Evolutionary conservation across 1,140 invertebrate genomes (phyloP).

Genomic region (Apocrypta bakeri): DNA sequence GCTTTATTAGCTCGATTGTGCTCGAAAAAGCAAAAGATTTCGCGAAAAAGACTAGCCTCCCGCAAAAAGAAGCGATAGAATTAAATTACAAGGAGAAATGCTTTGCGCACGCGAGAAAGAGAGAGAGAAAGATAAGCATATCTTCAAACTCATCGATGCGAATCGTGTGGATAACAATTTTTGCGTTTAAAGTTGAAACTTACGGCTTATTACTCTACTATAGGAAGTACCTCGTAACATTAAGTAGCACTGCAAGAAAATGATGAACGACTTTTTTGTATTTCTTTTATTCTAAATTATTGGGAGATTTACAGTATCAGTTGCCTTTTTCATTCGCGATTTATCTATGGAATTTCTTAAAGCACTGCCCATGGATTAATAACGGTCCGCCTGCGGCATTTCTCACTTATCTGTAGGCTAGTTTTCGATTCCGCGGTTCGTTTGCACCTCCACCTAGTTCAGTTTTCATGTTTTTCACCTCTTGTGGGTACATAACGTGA

Average conservation of each 20-base stretch:
- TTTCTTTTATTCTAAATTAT: neutral
- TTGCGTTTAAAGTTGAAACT: constrained; percentile 1
- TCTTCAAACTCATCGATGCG: constrained; percentile 22
- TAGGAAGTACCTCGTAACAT: neutral
- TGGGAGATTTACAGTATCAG: neutral
- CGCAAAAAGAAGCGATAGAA: neutral
- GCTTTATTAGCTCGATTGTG: constrained; percentile 31
- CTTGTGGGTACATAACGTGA: neutral
- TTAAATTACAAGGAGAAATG: constrained; percentile 2
- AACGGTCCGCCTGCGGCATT: neutral
- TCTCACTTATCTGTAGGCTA: neutral
- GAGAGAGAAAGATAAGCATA: neutral
- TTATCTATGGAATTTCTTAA: constrained; percentile 32
- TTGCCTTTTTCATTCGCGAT: neutral
- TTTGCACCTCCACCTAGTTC: neutral
- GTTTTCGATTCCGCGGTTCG: neutral
- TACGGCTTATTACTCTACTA: neutral
- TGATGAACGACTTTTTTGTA: neutral
- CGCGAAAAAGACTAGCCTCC: neutral
- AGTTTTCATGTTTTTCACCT: neutral
- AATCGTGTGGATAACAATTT: constrained; percentile 27
- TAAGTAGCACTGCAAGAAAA: neutral
- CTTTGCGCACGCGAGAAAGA: neutral
- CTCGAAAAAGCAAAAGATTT: neutral
- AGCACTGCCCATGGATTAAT: constrained; percentile 8